Evolutionary conservation across 2,888 invertebrate genomes (phyloP).

Genomic region (Merodon equestris): DNA sequence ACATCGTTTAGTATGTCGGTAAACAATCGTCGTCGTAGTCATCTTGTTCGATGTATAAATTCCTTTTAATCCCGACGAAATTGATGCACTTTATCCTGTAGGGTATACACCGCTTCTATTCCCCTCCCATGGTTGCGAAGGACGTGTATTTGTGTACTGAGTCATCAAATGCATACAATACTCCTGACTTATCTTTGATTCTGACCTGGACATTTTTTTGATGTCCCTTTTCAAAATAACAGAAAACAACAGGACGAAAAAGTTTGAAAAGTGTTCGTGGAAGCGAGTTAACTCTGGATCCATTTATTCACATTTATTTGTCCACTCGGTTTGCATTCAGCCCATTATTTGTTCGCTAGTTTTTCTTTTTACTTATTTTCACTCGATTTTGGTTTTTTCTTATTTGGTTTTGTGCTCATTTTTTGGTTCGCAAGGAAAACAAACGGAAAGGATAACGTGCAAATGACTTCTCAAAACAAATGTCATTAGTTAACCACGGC

Average conservation of each 20-base stretch:
- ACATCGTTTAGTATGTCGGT: background rate
- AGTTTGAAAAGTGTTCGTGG: constrained; percentile 9
- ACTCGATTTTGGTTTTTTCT: constrained; percentile 20
- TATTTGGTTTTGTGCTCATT: constrained; percentile 10
- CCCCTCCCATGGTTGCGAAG: no score
- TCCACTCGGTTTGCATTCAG: constrained; percentile 50
- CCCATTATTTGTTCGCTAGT: constrained; percentile 45
- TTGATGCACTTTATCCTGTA: constrained; percentile 46
- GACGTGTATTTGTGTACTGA: no score
- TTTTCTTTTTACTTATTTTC: background rate
- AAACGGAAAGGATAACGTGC: constrained; percentile 42
- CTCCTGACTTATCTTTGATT: constrained; percentile 35
- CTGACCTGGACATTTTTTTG: background rate
- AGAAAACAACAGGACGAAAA: background rate
- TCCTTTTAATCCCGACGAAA: constrained; percentile 54
- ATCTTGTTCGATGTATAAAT: constrained; percentile 45
- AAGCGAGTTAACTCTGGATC: constrained; percentile 34
- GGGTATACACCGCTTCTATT: background rate
- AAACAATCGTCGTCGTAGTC: constrained; percentile 23
- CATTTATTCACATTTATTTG: constrained; percentile 30
- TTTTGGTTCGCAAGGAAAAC: background rate
- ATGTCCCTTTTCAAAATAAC: no score
- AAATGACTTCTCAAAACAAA: constrained; percentile 66
- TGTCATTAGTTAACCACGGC: constrained; percentile 59
- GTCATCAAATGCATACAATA: constrained; percentile 23